Conservation (phyloP, 1,140 invertebrate genomes). For the Pseudomyrmex concolor region DNA sequence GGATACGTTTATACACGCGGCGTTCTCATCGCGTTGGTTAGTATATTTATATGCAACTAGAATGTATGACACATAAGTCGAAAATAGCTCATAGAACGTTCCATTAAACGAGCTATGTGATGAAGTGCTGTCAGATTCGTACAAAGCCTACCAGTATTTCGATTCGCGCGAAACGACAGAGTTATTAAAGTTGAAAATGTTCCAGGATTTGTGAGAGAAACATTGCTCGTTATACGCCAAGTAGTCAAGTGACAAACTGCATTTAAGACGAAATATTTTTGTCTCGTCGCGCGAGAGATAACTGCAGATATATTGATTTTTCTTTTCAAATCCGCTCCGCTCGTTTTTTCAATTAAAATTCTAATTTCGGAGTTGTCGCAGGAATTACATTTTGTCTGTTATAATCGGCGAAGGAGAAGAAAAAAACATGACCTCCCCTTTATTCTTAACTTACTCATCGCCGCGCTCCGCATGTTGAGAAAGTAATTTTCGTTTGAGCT, state of each 20-base stretch:
- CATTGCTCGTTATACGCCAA: background rate
- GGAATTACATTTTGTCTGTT: constrained; percentile 68
- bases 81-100: constrained; percentile 76
- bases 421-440: constrained; percentile 27
- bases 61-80: constrained; percentile 77
- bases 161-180: constrained; percentile 63
- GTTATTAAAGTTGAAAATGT: constrained; percentile 26
- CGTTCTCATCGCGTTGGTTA: constrained; percentile 37
- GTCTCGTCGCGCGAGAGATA: background rate
- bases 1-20: background rate
- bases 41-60: constrained; percentile 75
- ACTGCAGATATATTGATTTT: background rate
- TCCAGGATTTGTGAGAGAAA: background rate
- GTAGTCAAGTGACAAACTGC: constrained; percentile 4
- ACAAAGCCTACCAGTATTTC: constrained; percentile 70
- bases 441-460: constrained; percentile 68
- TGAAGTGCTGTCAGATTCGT: constrained; percentile 71
- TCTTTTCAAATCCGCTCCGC: background rate
- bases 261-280: constrained; percentile 7
- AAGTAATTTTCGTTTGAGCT: constrained; percentile 75
- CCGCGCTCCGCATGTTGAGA: constrained; percentile 66
- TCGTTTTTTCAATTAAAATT: constrained; percentile 23
- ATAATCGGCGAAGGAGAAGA: constrained; percentile 61
- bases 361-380: constrained; percentile 60
- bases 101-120: constrained; percentile 75